A percentile compares a stretch with the other conserved stretches of the same genome.
These are phyloP conservation scores for Campaea margaritaria DNA, from an alignment of 2,888 invertebrate species.

Conservation along the genomic window DNA sequence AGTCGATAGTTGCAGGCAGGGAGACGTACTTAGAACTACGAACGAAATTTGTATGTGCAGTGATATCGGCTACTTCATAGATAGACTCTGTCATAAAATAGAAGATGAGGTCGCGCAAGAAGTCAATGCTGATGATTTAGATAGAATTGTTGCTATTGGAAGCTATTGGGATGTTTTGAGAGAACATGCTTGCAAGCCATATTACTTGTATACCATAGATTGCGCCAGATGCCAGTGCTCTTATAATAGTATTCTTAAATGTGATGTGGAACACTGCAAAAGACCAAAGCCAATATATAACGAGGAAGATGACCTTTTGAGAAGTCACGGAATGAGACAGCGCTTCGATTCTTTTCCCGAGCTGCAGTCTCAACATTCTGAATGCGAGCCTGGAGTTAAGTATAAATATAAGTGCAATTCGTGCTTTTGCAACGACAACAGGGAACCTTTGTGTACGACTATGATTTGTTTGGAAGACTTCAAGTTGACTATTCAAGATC, in stretches of 20 bases:
- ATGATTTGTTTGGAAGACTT: conserved; percentile 59
- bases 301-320: background rate
- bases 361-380: conserved; percentile 37
- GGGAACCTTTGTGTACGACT: conserved; percentile 52
- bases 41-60: conserved; percentile 62
- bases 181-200: conserved; percentile 14
- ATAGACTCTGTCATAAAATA: conserved; percentile 55
- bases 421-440: conserved; percentile 52
- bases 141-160: conserved; percentile 42
- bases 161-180: conserved; percentile 35
- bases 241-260: conserved; percentile 4
- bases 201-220: conserved; percentile 46
- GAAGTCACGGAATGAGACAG: background rate
- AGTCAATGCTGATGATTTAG: conserved; percentile 40
- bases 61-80: conserved; percentile 56
- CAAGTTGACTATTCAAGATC: conserved; percentile 37
- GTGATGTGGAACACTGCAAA: conserved; percentile 6
- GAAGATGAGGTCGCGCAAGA: conserved; percentile 42
- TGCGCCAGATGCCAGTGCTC: conserved; percentile 59
- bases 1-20: conserved; percentile 52
- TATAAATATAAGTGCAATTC: conserved; percentile 62
- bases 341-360: conserved; percentile 40
- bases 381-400: conserved; percentile 53
- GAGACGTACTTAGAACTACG: conserved; percentile 53
- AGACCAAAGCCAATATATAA: background rate